Evolutionary conservation across 2,113 vertebrate genomes (phyloP).

Genomic region (Delphinapterus leucas): DNA sequence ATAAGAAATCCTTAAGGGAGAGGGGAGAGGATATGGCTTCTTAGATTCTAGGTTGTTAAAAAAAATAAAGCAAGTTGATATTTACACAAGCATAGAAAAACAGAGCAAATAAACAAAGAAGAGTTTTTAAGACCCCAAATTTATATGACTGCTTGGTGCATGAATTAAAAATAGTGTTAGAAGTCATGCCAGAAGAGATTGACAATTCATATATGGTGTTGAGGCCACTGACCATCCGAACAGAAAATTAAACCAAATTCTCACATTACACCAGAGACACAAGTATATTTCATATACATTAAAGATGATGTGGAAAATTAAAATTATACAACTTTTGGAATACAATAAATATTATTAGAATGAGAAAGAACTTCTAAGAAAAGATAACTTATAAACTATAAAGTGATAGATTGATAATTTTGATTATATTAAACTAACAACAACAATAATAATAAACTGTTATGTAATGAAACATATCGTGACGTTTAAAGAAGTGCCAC

Average conservation of each 20-base stretch:
- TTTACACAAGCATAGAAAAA: neutral
- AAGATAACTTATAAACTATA: neutral
- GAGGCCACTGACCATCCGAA: neutral
- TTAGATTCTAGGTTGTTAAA: neutral
- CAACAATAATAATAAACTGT: neutral
- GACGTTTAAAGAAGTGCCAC: neutral
- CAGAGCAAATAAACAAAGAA: neutral
- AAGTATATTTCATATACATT: neutral
- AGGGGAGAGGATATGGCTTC: neutral
- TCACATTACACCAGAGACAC: neutral
- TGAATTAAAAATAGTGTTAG: neutral
- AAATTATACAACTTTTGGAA: neutral
- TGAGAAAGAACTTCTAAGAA: neutral
- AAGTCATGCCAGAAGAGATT: neutral
- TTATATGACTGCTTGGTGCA: neutral
- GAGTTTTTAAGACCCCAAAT: neutral
- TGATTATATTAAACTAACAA: neutral
- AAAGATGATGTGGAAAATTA: neutral
- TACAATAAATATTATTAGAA: neutral
- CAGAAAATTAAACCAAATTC: neutral
- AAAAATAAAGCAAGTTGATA: neutral
- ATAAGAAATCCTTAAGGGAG: neutral
- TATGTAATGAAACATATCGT: neutral
- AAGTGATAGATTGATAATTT: neutral
- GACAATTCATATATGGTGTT: neutral